A percentile compares a stretch with the other conserved stretches of the same genome.
Evolutionary conservation across 92 coral and sea anemone genomes (phyloP).

Genomic region (Chrysogorgia sp.): DNA sequence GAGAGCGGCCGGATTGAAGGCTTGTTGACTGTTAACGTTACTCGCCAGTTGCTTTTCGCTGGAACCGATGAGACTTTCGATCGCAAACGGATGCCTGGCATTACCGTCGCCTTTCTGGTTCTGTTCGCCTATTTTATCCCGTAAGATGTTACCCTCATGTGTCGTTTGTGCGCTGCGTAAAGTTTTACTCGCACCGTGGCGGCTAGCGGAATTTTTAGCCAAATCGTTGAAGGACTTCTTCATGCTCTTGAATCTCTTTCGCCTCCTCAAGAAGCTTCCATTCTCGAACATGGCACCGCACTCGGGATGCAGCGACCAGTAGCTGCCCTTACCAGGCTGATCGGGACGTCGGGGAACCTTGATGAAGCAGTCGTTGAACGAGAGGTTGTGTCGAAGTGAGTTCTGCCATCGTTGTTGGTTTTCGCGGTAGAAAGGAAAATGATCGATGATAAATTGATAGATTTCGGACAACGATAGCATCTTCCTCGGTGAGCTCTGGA

Average conservation of each 20-base stretch:
- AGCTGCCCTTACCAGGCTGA: conserved; percentile 46
- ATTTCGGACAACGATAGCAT: conserved; percentile 39
- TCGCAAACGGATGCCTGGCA: conserved; percentile 83
- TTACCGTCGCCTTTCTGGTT: conserved; percentile 19
- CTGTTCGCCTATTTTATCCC: not conserved
- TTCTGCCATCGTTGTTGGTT: conserved; percentile 48
- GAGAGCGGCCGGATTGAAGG: not conserved
- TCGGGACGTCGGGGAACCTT: conserved; percentile 41
- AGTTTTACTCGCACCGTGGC: not conserved
- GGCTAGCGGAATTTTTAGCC: conserved; percentile 7
- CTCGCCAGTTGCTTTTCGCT: conserved; percentile 23
- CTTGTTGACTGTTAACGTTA: conserved; percentile 9
- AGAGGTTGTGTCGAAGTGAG: conserved; percentile 39
- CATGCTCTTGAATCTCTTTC: conserved; percentile 41
- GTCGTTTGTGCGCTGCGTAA: conserved; percentile 12
- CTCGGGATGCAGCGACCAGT: conserved; percentile 41
- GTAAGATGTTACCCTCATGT: too few relatives aligned
- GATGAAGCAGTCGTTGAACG: conserved; percentile 45
- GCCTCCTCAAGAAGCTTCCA: conserved; percentile 38
- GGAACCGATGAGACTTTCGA: conserved; percentile 87
- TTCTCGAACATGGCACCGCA: conserved; percentile 48
- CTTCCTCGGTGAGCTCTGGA: conserved; percentile 39
- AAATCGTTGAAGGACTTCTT: not conserved
- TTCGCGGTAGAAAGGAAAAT: conserved; percentile 43
- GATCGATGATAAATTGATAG: conserved; percentile 43